Conservation (phyloP, 2,888 invertebrate genomes). For the Baronia brevicornis region DNA sequence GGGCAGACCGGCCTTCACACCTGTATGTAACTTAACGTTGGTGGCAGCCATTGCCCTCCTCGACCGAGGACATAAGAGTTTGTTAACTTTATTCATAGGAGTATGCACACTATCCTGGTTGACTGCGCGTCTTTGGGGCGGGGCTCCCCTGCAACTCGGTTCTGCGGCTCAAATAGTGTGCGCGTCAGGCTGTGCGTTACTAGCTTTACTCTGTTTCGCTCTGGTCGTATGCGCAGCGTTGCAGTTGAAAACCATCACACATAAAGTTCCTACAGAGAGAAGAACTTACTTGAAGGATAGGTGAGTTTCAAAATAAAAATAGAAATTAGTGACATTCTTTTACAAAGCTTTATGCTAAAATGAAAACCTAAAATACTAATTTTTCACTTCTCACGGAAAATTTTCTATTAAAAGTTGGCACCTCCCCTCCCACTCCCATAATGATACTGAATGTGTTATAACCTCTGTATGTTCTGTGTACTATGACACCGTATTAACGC, state of each 20-base stretch:
- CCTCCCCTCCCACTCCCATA: no score
- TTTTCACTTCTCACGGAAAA: background rate
- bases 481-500: no score
- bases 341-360: background rate
- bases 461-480: no score
- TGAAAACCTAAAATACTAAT: background rate
- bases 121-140: conserved; percentile 80
- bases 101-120: conserved; percentile 80
- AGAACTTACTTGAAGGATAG: conserved; percentile 72
- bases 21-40: no score
- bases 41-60: no score
- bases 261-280: conserved; percentile 76
- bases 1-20: no score
- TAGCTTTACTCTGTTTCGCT: conserved; percentile 80
- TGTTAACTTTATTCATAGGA: conserved; percentile 48
- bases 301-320: conserved; percentile 35
- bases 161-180: conserved; percentile 78
- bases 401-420: no score
- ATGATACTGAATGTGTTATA: no score
- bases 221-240: conserved; percentile 80
- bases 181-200: conserved; percentile 79
- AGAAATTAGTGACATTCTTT: background rate
- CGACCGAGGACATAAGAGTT: background rate
- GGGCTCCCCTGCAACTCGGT: conserved; percentile 73
- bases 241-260: conserved; percentile 74